A percentile compares a stretch with the other conserved stretches of the same genome.
phyloP scores from a whole-genome alignment of 2,797 vertebrate genomes.

The Parambassis ranga region DNA sequence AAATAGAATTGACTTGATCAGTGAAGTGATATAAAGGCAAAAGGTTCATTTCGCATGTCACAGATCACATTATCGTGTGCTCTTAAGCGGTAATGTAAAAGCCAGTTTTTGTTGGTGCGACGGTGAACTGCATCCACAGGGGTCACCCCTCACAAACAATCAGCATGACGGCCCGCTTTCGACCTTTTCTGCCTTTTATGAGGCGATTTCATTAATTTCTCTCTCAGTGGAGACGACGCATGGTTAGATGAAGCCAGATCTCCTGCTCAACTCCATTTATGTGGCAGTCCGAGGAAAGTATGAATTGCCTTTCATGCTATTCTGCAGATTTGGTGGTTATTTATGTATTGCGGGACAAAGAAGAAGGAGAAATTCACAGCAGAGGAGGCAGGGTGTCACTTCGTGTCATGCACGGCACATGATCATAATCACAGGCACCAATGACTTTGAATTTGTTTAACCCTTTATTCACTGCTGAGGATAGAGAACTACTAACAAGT shows the following conservation, averaged over 20 bases:
- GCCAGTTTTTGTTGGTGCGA: conserved; percentile 4
- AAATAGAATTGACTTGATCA: too few species aligned
- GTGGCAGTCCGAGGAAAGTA: conserved; percentile 12
- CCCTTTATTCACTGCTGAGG: neutral
- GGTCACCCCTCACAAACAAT: conserved; percentile 23
- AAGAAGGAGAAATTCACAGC: neutral
- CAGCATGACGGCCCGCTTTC: neutral
- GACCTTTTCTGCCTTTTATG: neutral
- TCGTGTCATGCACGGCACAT: neutral
- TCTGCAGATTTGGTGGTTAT: conserved; percentile 21
- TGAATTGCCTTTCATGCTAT: neutral
- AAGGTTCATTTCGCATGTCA: conserved; percentile 5
- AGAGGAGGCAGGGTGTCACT: neutral
- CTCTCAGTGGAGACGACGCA: neutral
- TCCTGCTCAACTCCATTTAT: conserved; percentile 2
- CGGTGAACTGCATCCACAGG: neutral
- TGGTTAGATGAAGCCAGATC: conserved; percentile 28
- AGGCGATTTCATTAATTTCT: conserved; percentile 17
- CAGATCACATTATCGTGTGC: neutral
- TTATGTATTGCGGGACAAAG: neutral
- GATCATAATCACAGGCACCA: neutral
- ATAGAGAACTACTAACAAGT: neutral
- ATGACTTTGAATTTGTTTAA: neutral
- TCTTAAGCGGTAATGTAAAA: conserved; percentile 1
- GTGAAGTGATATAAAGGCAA: neutral